Percentiles rank a stretch among this genome's conserved stretches.
These are phyloP conservation scores for Panagrolaimus sp. DNA, from an alignment of 1,140 invertebrate species.

Conservation along the genomic window DNA sequence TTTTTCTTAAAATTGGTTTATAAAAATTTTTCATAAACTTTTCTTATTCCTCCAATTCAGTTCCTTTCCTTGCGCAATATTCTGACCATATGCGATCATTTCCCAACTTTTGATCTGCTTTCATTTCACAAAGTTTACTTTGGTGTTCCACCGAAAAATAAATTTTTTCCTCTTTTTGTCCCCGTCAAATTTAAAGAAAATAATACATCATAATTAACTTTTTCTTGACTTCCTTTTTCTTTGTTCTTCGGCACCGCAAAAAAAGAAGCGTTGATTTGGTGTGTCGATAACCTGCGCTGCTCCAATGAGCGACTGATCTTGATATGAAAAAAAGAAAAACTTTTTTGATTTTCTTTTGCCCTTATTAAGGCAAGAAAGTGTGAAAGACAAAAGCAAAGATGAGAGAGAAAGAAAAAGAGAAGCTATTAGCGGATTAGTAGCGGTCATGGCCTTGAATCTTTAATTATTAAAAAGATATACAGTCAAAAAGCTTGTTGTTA, in stretches of 20 bases:
- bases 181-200: too few species aligned
- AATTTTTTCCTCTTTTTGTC: too few species aligned
- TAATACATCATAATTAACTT: too few species aligned
- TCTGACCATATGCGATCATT: too few species aligned
- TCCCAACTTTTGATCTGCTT: too few species aligned
- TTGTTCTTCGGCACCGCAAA: neutral
- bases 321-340: neutral
- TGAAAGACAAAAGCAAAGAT: neutral
- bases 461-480: neutral
- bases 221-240: neutral
- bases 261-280: conserved; percentile 2
- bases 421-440: conserved; percentile 10
- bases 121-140: too few species aligned
- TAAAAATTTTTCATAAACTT: too few species aligned
- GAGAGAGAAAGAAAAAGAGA: conserved; percentile 5
- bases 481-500: neutral
- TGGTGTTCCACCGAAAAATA: too few species aligned
- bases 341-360: too few species aligned
- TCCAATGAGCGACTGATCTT: neutral
- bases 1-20: too few species aligned
- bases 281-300: conserved; percentile 3
- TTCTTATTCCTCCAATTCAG: too few species aligned
- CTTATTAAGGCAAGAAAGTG: neutral
- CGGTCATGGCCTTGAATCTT: conserved; percentile 12
- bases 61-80: too few species aligned